These are phyloP conservation scores for Salarias fasciatus DNA, from an alignment of 2,797 vertebrate genomes.

Conservation along the genomic window DNA sequence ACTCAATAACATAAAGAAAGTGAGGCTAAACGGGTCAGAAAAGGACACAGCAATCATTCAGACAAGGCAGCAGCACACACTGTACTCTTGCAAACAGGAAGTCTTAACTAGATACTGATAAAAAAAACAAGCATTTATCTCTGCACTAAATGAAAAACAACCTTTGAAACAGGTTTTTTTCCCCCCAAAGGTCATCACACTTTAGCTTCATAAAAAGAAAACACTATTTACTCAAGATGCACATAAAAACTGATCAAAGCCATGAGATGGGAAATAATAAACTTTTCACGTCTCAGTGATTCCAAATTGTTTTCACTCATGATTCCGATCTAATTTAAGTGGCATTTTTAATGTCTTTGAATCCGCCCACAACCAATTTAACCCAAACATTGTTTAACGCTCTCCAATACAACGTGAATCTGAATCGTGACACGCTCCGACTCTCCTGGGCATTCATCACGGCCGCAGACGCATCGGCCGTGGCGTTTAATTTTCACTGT, in stretches of 20 bases:
- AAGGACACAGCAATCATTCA: not conserved
- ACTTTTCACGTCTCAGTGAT: slow-evolving; percentile 72
- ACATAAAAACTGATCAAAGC: slow-evolving; percentile 45
- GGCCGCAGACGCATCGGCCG: slow-evolving; percentile 8
- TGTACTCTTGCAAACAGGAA: not conserved
- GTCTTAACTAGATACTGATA: no score
- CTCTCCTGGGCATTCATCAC: slow-evolving; percentile 51
- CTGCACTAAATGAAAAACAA: not conserved
- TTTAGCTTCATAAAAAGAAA: slow-evolving; percentile 24
- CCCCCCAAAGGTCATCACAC: not conserved
- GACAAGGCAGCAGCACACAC: not conserved
- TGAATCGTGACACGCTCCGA: slow-evolving; percentile 40
- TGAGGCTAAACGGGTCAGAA: not conserved
- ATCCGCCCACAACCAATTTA: slow-evolving; percentile 67
- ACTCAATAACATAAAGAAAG: not conserved
- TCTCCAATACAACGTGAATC: slow-evolving; percentile 33
- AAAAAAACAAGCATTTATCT: no score
- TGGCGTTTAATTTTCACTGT: slow-evolving; percentile 24
- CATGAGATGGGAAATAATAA: slow-evolving; percentile 71
- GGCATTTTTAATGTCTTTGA: slow-evolving; percentile 63
- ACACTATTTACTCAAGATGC: slow-evolving; percentile 43
- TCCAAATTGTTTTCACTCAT: slow-evolving; percentile 72
- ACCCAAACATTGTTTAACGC: slow-evolving; percentile 51
- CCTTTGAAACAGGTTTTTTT: not conserved
- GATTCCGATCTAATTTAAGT: slow-evolving; percentile 61